Evolutionary conservation across 2,797 vertebrate species (phyloP).

Genomic region (Enteromius treurensis): DNA sequence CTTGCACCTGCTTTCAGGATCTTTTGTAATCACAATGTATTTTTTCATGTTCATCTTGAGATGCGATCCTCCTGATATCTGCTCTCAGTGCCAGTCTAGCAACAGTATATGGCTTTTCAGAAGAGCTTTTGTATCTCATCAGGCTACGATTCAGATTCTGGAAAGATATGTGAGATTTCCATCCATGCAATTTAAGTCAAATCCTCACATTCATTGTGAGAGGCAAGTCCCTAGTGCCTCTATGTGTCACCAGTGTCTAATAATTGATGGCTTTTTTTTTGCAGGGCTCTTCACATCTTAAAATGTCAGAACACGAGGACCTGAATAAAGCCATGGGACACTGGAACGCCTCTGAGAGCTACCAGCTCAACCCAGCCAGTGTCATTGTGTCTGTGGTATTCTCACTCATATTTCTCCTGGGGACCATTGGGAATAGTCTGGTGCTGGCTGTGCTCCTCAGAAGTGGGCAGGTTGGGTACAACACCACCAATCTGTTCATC

Average conservation of each 20-base stretch:
- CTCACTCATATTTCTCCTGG: conserved; percentile 88
- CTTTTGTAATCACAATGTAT: conserved; percentile 17
- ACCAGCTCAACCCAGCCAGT: conserved; percentile 84
- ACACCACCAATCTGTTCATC: conserved; percentile 90
- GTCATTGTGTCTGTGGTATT: conserved; percentile 87
- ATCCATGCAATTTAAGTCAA: background rate
- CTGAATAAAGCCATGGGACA: conserved; percentile 72
- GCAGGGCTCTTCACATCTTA: conserved; percentile 25
- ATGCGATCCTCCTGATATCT: conserved; percentile 9
- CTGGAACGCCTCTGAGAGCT: conserved; percentile 79
- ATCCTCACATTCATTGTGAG: background rate
- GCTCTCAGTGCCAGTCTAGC: background rate
- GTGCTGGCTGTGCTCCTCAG: conserved; percentile 86
- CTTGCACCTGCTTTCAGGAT: conserved; percentile 24
- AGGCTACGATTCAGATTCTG: background rate
- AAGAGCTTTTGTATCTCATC: conserved; percentile 11
- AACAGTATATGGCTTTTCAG: background rate
- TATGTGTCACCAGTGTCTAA: background rate
- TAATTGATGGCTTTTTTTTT: conserved; percentile 33
- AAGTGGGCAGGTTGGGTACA: conserved; percentile 85
- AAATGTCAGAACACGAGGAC: conserved; percentile 85
- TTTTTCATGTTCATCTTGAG: conserved; percentile 26
- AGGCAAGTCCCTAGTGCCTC: background rate
- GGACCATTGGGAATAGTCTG: conserved; percentile 87
- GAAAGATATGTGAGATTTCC: background rate